These are phyloP conservation scores for Zaprionus vittiger DNA, from an alignment of 1,140 invertebrate species.

Conservation along the genomic window DNA sequence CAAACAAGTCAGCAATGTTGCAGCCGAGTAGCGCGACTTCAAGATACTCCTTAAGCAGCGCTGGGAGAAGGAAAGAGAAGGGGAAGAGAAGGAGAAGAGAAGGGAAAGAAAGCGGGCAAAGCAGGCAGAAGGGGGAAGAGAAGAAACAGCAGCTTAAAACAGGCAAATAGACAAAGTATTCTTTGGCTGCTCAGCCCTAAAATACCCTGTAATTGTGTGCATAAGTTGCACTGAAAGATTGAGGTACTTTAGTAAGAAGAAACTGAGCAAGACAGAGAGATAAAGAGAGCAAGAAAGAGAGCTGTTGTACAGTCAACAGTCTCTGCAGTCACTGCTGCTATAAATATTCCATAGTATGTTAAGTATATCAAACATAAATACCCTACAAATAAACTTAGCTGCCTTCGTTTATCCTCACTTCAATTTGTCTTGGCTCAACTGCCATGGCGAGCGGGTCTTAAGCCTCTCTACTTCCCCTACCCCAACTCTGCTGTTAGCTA, in stretches of 20 bases:
- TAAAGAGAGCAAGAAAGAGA: no score
- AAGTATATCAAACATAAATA: no score
- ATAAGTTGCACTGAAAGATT: neutral
- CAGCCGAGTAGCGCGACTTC: neutral
- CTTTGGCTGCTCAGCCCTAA: neutral
- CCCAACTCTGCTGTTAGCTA: neutral
- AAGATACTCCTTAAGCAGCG: neutral
- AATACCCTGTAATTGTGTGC: neutral
- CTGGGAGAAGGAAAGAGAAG: neutral
- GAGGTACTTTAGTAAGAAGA: neutral
- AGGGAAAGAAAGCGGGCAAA: neutral
- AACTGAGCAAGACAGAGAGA: neutral
- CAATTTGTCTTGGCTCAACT: no score
- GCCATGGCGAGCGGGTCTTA: no score
- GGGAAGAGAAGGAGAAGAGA: neutral
- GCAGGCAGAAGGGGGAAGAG: neutral
- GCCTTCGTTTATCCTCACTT: no score
- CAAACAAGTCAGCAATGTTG: conserved; percentile 30
- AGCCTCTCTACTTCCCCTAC: no score
- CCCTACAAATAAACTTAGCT: neutral
- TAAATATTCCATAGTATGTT: no score
- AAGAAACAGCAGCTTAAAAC: neutral
- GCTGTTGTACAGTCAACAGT: no score
- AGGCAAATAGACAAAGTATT: neutral
- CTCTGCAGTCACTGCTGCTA: no score